These are phyloP conservation scores for Prolemur simus DNA, from an alignment of 2,113 vertebrate genomes.

Conservation along the genomic window DNA sequence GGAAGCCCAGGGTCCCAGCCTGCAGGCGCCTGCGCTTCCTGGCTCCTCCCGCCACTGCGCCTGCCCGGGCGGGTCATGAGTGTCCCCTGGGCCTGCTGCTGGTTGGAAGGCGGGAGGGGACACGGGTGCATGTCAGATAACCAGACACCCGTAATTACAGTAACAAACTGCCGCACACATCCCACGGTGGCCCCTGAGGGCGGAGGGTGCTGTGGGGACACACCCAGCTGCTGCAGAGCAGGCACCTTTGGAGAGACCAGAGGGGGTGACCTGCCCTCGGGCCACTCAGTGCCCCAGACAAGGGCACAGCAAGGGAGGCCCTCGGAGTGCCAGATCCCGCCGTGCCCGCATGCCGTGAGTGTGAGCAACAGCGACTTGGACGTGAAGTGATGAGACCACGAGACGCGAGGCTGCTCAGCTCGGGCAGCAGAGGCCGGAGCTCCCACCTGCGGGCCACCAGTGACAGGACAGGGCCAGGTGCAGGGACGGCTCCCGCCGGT, in stretches of 20 bases:
- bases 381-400: too few species aligned
- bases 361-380: accelerated
- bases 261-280: not conserved
- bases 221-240: accelerated
- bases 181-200: accelerated
- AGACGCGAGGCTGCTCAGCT: not conserved
- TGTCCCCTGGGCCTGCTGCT: not conserved
- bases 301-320: not conserved
- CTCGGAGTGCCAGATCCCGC: not conserved
- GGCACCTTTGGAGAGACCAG: not conserved
- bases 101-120: not conserved
- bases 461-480: not conserved
- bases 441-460: accelerated
- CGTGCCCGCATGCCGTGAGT: accelerated
- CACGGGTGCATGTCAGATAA: accelerated
- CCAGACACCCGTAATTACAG: accelerated
- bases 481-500: too few species aligned
- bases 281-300: not conserved
- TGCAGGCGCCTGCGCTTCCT: accelerated
- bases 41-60: accelerated
- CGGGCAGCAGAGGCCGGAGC: not conserved
- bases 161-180: too few species aligned
- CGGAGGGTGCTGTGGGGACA: not conserved
- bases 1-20: too few species aligned
- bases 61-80: accelerated